Evolutionary conservation across 2,113 vertebrate genomes (phyloP).

Genomic region (Mustela lutreola): DNA sequence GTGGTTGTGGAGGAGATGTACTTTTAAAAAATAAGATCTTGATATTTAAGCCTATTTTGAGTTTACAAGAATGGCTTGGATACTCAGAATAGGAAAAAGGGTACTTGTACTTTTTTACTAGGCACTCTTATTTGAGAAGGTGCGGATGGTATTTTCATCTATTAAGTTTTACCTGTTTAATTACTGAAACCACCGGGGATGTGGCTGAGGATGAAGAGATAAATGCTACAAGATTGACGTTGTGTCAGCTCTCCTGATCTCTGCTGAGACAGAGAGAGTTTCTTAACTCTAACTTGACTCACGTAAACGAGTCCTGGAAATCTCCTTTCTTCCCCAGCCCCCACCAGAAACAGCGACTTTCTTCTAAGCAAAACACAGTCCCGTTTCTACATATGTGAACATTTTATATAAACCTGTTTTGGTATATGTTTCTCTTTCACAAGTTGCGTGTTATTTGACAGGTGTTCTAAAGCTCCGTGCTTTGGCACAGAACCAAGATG

Average conservation of each 20-base stretch:
- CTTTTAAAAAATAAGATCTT: conserved; percentile 31
- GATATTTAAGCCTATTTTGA: conserved; percentile 43
- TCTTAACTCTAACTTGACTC: conserved; percentile 41
- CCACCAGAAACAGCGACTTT: conserved; percentile 66
- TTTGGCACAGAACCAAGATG: conserved; percentile 87
- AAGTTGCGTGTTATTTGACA: conserved; percentile 85
- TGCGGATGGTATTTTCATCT: conserved; percentile 28
- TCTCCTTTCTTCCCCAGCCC: conserved; percentile 47
- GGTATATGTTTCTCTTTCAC: conserved; percentile 75
- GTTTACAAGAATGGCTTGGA: conserved; percentile 45
- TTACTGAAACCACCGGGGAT: conserved; percentile 57
- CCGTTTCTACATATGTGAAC: conserved; percentile 67
- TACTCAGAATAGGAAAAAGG: conserved; percentile 50
- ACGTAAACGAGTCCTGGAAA: conserved; percentile 63
- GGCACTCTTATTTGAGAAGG: conserved; percentile 41
- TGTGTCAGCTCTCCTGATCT: neutral
- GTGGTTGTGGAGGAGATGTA: neutral
- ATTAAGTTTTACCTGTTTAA: conserved; percentile 61
- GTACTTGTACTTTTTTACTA: conserved; percentile 28
- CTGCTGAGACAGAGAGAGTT: conserved; percentile 31
- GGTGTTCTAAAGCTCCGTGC: conserved; percentile 84
- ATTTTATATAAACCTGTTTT: conserved; percentile 72
- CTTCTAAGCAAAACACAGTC: conserved; percentile 59
- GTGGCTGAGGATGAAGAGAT: conserved; percentile 48
- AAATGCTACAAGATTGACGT: conserved; percentile 22